Conservation (phyloP, 2,888 invertebrate species). For the Trachelus tabidus region DNA sequence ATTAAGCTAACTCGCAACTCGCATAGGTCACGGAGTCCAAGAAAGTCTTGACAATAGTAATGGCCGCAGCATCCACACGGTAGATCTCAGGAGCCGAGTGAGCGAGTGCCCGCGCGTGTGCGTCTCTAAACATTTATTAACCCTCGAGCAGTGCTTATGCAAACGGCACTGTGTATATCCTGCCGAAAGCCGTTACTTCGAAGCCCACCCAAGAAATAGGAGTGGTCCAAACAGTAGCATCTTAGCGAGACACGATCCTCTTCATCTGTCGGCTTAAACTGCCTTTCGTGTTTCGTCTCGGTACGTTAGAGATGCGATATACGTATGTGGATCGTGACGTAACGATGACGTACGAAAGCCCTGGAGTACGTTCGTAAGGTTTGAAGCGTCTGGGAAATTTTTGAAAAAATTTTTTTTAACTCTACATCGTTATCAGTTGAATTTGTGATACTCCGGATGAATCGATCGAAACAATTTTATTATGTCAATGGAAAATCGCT, state of each 20-base stretch:
- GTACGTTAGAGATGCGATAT: slow-evolving; percentile 29
- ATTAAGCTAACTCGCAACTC: background rate
- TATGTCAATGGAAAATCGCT: too few species aligned
- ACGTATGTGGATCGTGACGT: slow-evolving; percentile 14
- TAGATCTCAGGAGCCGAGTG: background rate
- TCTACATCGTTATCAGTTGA: fast-evolving
- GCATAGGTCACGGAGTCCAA: background rate
- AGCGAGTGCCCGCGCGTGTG: background rate
- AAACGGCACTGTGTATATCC: slow-evolving; percentile 12
- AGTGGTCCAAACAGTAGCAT: slow-evolving; percentile 48
- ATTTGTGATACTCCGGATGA: fast-evolving
- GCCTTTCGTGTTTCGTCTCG: slow-evolving; percentile 55
- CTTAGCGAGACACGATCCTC: slow-evolving; percentile 47
- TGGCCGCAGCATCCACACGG: background rate
- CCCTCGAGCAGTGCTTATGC: background rate
- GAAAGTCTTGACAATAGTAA: background rate
- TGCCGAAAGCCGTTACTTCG: slow-evolving; percentile 29
- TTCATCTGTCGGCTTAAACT: slow-evolving; percentile 54
- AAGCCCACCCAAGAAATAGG: slow-evolving; percentile 44
- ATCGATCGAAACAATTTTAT: too few species aligned
- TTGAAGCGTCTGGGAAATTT: too few species aligned
- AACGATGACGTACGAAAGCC: background rate
- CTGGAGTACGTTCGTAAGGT: too few species aligned
- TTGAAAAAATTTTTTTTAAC: too few species aligned
- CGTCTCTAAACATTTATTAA: background rate